These are phyloP conservation scores for Phyllotis vaccarum DNA, from an alignment of 2,797 vertebrate genomes.

Conservation along the genomic window DNA sequence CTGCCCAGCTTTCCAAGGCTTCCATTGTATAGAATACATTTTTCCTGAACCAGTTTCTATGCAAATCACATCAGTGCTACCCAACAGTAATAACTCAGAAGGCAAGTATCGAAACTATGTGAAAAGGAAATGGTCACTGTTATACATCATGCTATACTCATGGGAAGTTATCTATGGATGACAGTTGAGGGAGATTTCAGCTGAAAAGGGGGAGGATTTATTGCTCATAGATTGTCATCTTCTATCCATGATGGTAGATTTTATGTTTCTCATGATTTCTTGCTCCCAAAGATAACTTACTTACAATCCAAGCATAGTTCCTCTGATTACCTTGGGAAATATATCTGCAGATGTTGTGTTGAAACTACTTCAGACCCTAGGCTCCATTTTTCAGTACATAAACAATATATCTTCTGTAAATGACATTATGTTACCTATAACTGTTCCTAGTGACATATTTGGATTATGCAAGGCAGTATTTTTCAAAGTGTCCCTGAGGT, in stretches of 20 bases:
- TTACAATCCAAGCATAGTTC: slow-evolving; percentile 54
- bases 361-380: slow-evolving; percentile 42
- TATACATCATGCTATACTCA: neutral
- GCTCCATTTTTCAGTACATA: slow-evolving; percentile 35
- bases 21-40: neutral
- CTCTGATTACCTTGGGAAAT: slow-evolving; percentile 64
- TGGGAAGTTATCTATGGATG: slow-evolving; percentile 43
- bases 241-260: slow-evolving; percentile 10
- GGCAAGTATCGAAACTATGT: neutral
- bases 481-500: neutral
- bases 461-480: neutral
- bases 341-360: slow-evolving; percentile 54
- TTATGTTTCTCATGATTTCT: slow-evolving; percentile 68
- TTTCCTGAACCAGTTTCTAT: slow-evolving; percentile 48
- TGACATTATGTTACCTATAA: slow-evolving; percentile 13
- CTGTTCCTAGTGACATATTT: slow-evolving; percentile 25
- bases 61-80: neutral
- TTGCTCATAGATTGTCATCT: slow-evolving; percentile 49
- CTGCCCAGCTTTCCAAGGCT: neutral
- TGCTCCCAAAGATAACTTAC: slow-evolving; percentile 58
- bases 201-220: slow-evolving; percentile 50
- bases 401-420: slow-evolving; percentile 26
- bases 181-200: slow-evolving; percentile 31
- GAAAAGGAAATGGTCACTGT: slow-evolving; percentile 10
- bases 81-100: slow-evolving; percentile 45